Percentiles rank a stretch among this genome's conserved stretches.
phyloP scores from a whole-genome alignment of 2,113 vertebrate species.

The Sylvicapra grimmia region DNA sequence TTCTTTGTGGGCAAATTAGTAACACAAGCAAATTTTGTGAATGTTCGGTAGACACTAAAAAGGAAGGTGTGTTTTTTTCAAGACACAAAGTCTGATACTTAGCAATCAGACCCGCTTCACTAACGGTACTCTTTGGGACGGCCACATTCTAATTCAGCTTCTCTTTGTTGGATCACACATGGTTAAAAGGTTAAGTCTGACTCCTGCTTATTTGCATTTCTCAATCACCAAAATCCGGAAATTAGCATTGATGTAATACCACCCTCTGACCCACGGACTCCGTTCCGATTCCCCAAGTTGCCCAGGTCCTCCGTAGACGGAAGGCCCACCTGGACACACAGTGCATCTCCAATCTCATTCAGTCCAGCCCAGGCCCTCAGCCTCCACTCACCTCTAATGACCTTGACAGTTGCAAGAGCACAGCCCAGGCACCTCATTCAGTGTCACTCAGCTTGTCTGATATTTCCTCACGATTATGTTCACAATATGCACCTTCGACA shows the following conservation, averaged over 20 bases:
- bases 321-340: background rate
- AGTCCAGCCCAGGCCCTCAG: background rate
- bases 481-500: background rate
- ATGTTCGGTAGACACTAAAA: background rate
- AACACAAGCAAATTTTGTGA: background rate
- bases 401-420: background rate
- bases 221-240: background rate
- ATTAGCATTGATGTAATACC: background rate
- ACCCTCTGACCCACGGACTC: background rate
- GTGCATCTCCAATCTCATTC: background rate
- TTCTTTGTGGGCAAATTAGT: background rate
- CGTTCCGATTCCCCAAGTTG: background rate
- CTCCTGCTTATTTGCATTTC: background rate
- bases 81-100: background rate
- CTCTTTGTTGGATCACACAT: background rate
- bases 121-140: background rate
- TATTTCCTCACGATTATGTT: background rate
- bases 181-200: background rate
- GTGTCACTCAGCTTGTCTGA: accelerated
- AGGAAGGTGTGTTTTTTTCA: background rate
- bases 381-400: background rate
- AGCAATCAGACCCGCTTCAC: accelerated
- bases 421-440: background rate
- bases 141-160: background rate
- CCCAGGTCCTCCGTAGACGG: background rate